Evolutionary conservation across 2,888 invertebrate species (phyloP).

Genomic region (Colletes collaris): DNA sequence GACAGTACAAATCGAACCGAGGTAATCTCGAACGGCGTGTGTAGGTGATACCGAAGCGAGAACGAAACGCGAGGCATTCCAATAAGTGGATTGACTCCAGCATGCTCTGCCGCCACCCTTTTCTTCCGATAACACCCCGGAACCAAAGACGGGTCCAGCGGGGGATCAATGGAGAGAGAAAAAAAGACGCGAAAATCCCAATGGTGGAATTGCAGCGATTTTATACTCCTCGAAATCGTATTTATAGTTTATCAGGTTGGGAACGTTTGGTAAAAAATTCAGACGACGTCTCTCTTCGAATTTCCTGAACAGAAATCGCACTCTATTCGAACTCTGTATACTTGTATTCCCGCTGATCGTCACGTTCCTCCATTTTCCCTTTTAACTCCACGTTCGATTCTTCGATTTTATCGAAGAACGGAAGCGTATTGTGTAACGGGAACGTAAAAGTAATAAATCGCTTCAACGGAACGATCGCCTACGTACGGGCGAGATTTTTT

Average conservation of each 20-base stretch:
- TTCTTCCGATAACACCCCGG: slow-evolving; percentile 61
- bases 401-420: slow-evolving; percentile 30
- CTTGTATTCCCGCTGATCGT: slow-evolving; percentile 32
- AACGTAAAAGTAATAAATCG: slow-evolving; percentile 12
- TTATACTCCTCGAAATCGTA: slow-evolving; percentile 45
- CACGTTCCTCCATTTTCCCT: slow-evolving; percentile 31
- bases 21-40: slow-evolving; percentile 69
- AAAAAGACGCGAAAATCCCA: slow-evolving; percentile 45
- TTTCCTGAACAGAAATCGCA: slow-evolving; percentile 36
- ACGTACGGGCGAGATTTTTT: not conserved
- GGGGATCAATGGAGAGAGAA: slow-evolving; percentile 41
- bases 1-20: slow-evolving; percentile 77
- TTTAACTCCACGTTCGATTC: slow-evolving; percentile 4
- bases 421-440: slow-evolving; percentile 6
- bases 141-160: slow-evolving; percentile 53
- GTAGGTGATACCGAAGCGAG: slow-evolving; percentile 68
- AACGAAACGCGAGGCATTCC: slow-evolving; percentile 75
- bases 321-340: slow-evolving; percentile 26
- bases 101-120: slow-evolving; percentile 67
- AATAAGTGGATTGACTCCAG: slow-evolving; percentile 80
- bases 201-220: slow-evolving; percentile 50
- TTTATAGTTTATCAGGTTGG: slow-evolving; percentile 53
- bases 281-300: slow-evolving; percentile 37
- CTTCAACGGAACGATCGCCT: not conserved
- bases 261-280: slow-evolving; percentile 47